These are phyloP conservation scores for Hirtodrosophila confusa DNA, from an alignment of 2,888 invertebrate species.

Conservation along the genomic window DNA sequence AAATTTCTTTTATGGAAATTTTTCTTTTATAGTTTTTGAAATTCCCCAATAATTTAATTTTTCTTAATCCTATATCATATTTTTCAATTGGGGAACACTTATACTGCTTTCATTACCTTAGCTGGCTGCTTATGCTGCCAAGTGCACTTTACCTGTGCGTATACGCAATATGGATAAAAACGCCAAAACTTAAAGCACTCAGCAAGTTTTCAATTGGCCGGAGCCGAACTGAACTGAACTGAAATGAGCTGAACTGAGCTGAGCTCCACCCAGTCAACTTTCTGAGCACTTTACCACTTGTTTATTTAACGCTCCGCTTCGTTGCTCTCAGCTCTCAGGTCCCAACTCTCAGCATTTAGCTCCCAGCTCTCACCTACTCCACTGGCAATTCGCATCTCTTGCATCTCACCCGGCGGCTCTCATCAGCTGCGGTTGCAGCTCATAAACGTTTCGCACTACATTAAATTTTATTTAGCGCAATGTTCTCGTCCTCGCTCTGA, in stretches of 20 bases:
- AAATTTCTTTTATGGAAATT: no score
- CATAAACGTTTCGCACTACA: conserved; percentile 80
- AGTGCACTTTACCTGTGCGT: conserved; percentile 49
- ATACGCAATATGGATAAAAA: conserved; percentile 43
- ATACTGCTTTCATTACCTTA: no score
- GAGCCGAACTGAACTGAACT: conserved; percentile 43
- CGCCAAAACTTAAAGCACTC: conserved; percentile 39
- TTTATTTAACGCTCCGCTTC: conserved; percentile 74
- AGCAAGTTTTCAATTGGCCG: conserved; percentile 64
- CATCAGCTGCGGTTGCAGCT: conserved; percentile 74
- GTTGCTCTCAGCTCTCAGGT: conserved; percentile 41
- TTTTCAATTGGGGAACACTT: no score
- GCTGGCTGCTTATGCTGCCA: conserved; percentile 1
- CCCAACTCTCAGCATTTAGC: conserved; percentile 1
- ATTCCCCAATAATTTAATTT: no score
- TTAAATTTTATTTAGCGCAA: conserved; percentile 77
- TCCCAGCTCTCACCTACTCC: conserved; percentile 19
- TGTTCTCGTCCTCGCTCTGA: conserved; percentile 16
- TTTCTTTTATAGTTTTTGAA: no score
- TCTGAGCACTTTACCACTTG: conserved; percentile 72
- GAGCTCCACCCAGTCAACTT: conserved; percentile 51
- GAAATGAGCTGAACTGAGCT: conserved; percentile 32
- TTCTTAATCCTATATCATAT: no score
- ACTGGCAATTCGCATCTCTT: conserved; percentile 29
- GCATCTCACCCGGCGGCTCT: conserved; percentile 32